These are phyloP conservation scores for Phasianus colchicus DNA, from an alignment of 2,113 vertebrate genomes.

Conservation along the genomic window DNA sequence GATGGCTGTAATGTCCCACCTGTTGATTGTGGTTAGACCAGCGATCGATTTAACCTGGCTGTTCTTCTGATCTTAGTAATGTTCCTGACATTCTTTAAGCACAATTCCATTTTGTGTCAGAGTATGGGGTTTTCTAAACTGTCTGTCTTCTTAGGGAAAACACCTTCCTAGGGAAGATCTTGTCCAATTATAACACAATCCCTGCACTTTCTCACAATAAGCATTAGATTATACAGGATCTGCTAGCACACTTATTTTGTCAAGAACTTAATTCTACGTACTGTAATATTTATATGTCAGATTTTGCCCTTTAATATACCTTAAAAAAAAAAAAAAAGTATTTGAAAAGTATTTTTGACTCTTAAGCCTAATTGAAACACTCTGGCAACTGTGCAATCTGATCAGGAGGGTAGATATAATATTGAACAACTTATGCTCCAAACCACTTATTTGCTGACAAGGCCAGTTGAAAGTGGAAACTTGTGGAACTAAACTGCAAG, in stretches of 20 bases:
- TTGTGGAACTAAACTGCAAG: background rate
- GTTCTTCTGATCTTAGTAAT: background rate
- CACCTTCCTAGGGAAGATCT: background rate
- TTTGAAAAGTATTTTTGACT: background rate
- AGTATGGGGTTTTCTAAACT: background rate
- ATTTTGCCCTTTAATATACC: background rate
- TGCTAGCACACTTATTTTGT: background rate
- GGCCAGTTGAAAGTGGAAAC: background rate
- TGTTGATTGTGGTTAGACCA: background rate
- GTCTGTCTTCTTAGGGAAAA: background rate
- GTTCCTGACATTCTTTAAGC: background rate
- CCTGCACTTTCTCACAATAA: background rate
- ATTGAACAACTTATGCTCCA: rapidly evolving
- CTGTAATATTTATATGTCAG: background rate
- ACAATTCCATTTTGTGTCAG: background rate
- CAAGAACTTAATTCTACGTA: background rate
- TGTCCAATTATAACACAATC: background rate
- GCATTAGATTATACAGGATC: background rate
- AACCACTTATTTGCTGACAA: background rate
- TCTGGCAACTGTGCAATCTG: background rate
- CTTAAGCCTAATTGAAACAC: background rate
- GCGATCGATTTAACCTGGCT: background rate
- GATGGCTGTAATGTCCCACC: background rate
- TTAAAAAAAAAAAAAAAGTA: background rate
- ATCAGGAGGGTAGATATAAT: background rate